phyloP scores from a whole-genome alignment of 2,888 invertebrate species.

The Nephrocerus scutellatus region DNA sequence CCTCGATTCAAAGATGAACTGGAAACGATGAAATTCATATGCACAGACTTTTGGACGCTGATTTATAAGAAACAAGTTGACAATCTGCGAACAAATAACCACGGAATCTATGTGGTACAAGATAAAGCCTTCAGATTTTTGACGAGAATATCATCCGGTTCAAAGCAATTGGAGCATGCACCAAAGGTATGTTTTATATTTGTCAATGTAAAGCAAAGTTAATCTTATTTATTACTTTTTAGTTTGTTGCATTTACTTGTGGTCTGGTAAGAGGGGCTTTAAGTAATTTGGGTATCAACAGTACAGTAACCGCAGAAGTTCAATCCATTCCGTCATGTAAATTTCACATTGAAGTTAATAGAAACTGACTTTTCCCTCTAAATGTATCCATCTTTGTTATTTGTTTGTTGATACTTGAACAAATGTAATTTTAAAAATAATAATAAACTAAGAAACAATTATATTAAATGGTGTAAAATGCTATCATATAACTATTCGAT shows the following conservation, averaged over 20 bases:
- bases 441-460: neutral
- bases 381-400: no score
- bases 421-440: conserved; percentile 4
- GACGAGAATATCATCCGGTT: conserved; percentile 76
- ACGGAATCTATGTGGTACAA: conserved; percentile 95
- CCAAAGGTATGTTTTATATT: conserved; percentile 58
- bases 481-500: conserved; percentile 58
- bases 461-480: conserved; percentile 51
- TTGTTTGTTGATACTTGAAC: no score
- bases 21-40: conserved; percentile 96
- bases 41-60: conserved; percentile 98
- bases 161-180: conserved; percentile 86
- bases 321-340: conserved; percentile 87
- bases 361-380: conserved; percentile 48
- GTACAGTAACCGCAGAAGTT: conserved; percentile 92
- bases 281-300: conserved; percentile 87
- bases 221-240: conserved; percentile 34
- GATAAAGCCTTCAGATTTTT: conserved; percentile 92
- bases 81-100: conserved; percentile 90
- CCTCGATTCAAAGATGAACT: conserved; percentile 93
- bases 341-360: conserved; percentile 84
- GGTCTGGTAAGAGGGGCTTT: conserved; percentile 91
- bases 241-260: conserved; percentile 91
- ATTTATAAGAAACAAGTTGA: conserved; percentile 98
- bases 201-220: neutral